Base-by-base conservation (phyloP, 2,888 invertebrate genomes). In the Microplitis deprimator region DNA sequence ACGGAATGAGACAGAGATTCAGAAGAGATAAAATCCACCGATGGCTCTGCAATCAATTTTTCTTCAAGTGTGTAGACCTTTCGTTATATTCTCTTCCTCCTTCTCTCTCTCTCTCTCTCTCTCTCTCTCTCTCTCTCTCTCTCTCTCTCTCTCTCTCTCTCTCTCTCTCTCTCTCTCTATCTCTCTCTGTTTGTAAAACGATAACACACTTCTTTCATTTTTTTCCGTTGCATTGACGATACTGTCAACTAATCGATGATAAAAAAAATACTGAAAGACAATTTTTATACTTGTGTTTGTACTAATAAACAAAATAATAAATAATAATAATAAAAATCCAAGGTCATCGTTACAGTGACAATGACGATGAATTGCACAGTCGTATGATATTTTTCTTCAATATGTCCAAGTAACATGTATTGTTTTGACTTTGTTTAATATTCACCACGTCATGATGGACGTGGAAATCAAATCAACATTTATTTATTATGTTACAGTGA, bases 11-110 rank as follows among this genome's bases (percentile, higher is more conserved):
- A 65, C 65, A 65, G 29, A 65, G 38, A 65, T 65, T 20, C 65
- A 65, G 38, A 6, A 8, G 65, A 65, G 65, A 65, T 65, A 65
- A 65, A 65, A 65, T 65, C 13, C 65, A 29, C 7, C 65, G 65
- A 65, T 38, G 65, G 65, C 38, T 65, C 65, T 65, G 65, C 29
- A 65, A 65, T 65, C 65, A 65, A 65, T 65, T 65, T 65, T 65
- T 65, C 65, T 65, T 38, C 65, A 65, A 29, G 65, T 65, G 65
- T 65, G 38, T 29, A 29, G 8, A 38, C 6, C 29, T 65, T 38
- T 65, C 38, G 38, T 65, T 38, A 65, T 29, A 20, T 62, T 62
- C 13, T 29, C 13, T 29, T 65, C 17, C 20, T 6, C n/a, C 20
- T 1, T 20, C 20, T 20, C 20, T 20, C 0, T 17, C 17, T 20